Conservation (phyloP, 2,888 invertebrate species). For the Orgyia antiqua region DNA sequence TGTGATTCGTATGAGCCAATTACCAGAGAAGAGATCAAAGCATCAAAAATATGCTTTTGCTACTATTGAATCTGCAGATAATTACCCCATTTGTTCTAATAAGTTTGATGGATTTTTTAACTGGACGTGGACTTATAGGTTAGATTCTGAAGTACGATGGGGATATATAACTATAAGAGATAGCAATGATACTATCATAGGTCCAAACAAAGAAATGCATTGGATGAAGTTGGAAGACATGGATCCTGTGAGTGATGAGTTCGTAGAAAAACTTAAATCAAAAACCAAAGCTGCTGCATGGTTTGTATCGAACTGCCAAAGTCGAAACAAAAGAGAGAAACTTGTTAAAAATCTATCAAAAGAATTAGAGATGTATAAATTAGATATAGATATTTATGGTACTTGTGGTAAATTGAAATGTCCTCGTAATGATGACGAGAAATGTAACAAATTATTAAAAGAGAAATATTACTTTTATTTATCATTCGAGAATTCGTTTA, state of each 20-base stretch:
- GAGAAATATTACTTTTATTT: slow-evolving; percentile 48
- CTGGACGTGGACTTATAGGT: slow-evolving; percentile 54
- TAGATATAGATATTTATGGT: slow-evolving; percentile 40
- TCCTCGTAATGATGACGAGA: slow-evolving; percentile 18
- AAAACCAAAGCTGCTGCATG: slow-evolving; percentile 42
- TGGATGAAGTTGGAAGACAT: slow-evolving; percentile 38
- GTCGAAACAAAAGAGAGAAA: slow-evolving; percentile 26
- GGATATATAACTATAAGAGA: slow-evolving; percentile 42
- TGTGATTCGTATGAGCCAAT: slow-evolving; percentile 12
- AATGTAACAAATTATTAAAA: slow-evolving; percentile 29
- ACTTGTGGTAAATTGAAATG: slow-evolving; percentile 34
- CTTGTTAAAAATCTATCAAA: slow-evolving; percentile 21
- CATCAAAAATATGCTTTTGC: slow-evolving; percentile 51
- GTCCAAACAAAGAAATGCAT: slow-evolving; percentile 38
- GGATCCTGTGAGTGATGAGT: slow-evolving; percentile 32
- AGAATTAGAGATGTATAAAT: slow-evolving; percentile 25
- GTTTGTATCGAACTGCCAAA: slow-evolving; percentile 39
- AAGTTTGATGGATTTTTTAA: slow-evolving; percentile 45
- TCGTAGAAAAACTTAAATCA: slow-evolving; percentile 21
- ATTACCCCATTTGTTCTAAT: slow-evolving; percentile 36
- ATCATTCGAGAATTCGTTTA: slow-evolving; percentile 44
- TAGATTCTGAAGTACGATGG: slow-evolving; percentile 46
- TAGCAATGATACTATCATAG: slow-evolving; percentile 27
- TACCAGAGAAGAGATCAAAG: slow-evolving; percentile 30
- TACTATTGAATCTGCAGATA: slow-evolving; percentile 44